phyloP scores from a whole-genome alignment of 2,113 vertebrate species.

The Strix uralensis region DNA sequence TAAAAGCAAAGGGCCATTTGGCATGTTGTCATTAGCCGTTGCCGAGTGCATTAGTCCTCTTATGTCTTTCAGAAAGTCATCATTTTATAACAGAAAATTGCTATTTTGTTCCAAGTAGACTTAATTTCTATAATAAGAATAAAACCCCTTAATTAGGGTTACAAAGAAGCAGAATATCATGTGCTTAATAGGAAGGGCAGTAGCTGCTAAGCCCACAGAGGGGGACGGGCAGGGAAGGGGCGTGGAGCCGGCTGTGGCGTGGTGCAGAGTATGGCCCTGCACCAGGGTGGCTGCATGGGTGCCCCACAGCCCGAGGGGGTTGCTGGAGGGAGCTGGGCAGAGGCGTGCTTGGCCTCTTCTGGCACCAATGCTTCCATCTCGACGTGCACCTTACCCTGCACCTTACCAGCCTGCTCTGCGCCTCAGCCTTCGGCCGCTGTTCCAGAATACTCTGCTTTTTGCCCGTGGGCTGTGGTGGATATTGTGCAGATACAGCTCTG shows the following conservation, averaged over 20 bases:
- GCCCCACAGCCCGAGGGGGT: accelerated
- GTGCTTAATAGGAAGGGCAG: not conserved
- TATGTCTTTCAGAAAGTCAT: slow-evolving; percentile 10
- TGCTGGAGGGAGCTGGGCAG: not conserved
- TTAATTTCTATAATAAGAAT: slow-evolving; percentile 29
- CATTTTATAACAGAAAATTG: slow-evolving; percentile 40
- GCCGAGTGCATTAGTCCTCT: not conserved
- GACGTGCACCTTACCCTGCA: accelerated
- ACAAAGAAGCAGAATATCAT: not conserved
- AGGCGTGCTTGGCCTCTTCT: not conserved
- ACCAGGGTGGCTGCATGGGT: accelerated
- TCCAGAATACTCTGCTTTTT: not conserved
- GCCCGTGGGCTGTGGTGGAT: not conserved
- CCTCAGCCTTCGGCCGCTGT: accelerated
- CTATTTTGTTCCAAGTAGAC: slow-evolving; percentile 33
- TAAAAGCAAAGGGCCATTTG: slow-evolving; percentile 28
- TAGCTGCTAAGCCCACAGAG: not conserved
- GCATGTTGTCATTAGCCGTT: not conserved
- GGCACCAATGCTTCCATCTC: not conserved
- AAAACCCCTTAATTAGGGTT: not conserved
- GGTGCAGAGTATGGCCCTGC: not conserved
- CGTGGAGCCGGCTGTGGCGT: accelerated
- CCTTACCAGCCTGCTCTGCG: accelerated
- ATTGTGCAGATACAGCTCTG: not conserved
- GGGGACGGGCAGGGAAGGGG: not conserved